Evolutionary conservation across 2,113 vertebrate species (phyloP).

Genomic region (Phyllopteryx taeniolatus): DNA sequence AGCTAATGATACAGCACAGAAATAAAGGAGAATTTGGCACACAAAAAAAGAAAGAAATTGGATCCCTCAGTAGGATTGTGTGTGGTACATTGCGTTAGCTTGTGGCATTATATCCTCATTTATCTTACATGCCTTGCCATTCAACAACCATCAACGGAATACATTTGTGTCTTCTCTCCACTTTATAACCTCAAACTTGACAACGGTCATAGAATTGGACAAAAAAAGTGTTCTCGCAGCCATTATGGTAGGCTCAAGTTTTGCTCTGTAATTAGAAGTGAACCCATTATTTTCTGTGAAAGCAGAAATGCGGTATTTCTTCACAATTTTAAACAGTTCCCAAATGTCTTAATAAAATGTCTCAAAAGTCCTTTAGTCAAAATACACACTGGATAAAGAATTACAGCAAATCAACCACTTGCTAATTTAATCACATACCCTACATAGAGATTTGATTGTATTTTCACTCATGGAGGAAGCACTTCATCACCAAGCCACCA

Average conservation of each 20-base stretch:
- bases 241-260: too few relatives aligned
- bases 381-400: too few relatives aligned
- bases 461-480: too few relatives aligned
- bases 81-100: constrained; percentile 18
- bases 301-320: too few relatives aligned
- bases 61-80: constrained; percentile 27
- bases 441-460: too few relatives aligned
- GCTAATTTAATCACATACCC: too few relatives aligned
- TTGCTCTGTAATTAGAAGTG: background rate
- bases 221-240: background rate
- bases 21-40: constrained; percentile 42
- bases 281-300: too few relatives aligned
- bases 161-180: background rate
- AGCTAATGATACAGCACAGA: constrained; percentile 56
- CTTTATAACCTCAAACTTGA: background rate
- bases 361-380: too few relatives aligned
- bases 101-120: constrained; percentile 7
- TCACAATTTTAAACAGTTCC: too few relatives aligned
- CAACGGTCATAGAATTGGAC: background rate
- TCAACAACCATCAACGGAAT: background rate
- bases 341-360: too few relatives aligned
- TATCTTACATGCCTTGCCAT: constrained; percentile 5
- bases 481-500: too few relatives aligned
- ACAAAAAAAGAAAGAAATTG: constrained; percentile 41
- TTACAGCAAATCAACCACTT: too few relatives aligned